Evolutionary conservation across 2,797 vertebrate species (phyloP).

Genomic region (Cynopterus sphinx): DNA sequence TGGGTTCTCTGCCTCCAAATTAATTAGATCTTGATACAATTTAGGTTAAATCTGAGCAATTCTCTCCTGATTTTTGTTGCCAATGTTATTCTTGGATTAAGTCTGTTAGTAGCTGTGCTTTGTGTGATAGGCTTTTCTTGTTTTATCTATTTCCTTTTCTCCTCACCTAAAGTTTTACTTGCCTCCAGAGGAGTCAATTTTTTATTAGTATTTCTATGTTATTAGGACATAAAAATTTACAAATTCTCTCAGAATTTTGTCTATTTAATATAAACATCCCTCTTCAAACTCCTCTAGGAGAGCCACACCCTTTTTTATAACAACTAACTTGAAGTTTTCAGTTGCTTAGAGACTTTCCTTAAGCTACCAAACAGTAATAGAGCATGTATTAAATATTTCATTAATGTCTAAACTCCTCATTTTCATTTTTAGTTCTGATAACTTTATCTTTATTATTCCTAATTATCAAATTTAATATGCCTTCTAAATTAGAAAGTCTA

Average conservation of each 20-base stretch:
- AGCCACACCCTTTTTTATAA: neutral
- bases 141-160: neutral
- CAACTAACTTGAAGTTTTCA: neutral
- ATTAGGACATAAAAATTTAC: neutral
- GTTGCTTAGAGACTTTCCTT: neutral
- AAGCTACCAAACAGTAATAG: neutral
- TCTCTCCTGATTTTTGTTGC: neutral
- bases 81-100: neutral
- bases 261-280: neutral
- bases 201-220: neutral
- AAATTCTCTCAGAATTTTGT: neutral
- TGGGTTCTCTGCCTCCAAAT: neutral
- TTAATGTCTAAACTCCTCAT: neutral
- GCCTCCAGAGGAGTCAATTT: neutral
- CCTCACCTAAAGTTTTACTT: neutral
- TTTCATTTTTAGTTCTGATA: slow-evolving; percentile 17
- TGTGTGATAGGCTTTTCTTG: neutral
- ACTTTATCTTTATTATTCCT: slow-evolving; percentile 2
- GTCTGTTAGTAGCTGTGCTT: neutral
- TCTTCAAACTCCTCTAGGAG: neutral
- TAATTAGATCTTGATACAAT: neutral
- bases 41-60: neutral
- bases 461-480: neutral
- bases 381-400: neutral
- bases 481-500: neutral